These are phyloP conservation scores for Sturmia bella DNA, from an alignment of 2,888 invertebrate species.

Conservation along the genomic window DNA sequence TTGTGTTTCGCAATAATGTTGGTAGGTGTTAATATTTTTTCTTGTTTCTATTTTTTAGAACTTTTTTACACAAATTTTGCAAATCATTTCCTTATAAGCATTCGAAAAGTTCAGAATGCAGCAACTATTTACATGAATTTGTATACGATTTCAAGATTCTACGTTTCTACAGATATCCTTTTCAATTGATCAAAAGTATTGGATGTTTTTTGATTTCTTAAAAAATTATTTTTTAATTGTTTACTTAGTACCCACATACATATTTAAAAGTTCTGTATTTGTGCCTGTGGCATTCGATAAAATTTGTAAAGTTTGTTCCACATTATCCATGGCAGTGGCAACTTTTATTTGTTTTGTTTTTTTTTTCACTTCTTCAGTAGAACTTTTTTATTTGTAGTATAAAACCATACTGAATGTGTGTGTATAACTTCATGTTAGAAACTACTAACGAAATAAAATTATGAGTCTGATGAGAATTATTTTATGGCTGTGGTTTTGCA, in stretches of 20 bases:
- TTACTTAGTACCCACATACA: constrained; percentile 42
- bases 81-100: no score
- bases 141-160: no score
- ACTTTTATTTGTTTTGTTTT: constrained; percentile 6
- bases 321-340: constrained; percentile 31
- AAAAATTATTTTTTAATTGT: background rate
- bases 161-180: no score
- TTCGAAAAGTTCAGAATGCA: no score
- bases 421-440: constrained; percentile 4
- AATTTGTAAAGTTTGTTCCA: constrained; percentile 55
- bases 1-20: no score
- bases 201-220: no score
- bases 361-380: background rate
- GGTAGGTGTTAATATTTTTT: no score
- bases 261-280: constrained; percentile 59
- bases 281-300: constrained; percentile 55
- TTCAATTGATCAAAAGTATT: no score
- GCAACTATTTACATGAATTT: no score
- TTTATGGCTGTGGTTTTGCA: constrained; percentile 22
- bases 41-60: no score
- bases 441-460: constrained; percentile 7
- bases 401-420: constrained; percentile 22
- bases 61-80: no score
- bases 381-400: constrained; percentile 5
- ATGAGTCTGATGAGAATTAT: constrained; percentile 8